Conservation (phyloP, 2,888 invertebrate species). For the Acholoe squamosa region DNA sequence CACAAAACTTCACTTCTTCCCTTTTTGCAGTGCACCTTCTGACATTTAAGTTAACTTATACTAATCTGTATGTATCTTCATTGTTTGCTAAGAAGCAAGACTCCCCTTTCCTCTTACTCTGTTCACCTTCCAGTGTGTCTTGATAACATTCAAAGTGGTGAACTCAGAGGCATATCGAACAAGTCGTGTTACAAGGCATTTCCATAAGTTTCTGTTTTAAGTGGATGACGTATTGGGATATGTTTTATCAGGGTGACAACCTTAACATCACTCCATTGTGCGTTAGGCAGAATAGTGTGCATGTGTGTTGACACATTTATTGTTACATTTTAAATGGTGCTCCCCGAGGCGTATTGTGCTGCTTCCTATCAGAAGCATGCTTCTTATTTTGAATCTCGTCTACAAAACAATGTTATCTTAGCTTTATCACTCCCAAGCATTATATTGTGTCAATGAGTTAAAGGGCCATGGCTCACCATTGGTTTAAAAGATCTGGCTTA, state of each 20-base stretch:
- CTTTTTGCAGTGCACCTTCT: neutral
- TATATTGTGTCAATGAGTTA: neutral
- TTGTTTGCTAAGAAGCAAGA: neutral
- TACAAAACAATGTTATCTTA: neutral
- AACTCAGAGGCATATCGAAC: neutral
- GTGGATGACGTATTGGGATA: neutral
- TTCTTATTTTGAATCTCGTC: neutral
- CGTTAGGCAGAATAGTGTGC: neutral
- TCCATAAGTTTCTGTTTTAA: neutral
- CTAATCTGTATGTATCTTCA: neutral
- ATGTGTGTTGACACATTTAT: neutral
- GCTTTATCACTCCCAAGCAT: neutral
- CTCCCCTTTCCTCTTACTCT: neutral
- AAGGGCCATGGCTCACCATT: neutral
- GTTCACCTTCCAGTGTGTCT: neutral
- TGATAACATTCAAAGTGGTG: neutral
- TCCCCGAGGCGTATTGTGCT: neutral
- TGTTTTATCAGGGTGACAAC: neutral
- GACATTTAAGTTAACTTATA: neutral
- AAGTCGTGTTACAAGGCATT: neutral
- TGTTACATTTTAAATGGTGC: conserved; percentile 17
- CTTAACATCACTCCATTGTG: too few species aligned
- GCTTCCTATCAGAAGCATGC: neutral
- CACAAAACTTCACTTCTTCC: neutral
- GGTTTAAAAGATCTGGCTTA: conserved; percentile 3